Conservation (phyloP, 2,888 invertebrate species). For the Trichopoda pennipes region DNA sequence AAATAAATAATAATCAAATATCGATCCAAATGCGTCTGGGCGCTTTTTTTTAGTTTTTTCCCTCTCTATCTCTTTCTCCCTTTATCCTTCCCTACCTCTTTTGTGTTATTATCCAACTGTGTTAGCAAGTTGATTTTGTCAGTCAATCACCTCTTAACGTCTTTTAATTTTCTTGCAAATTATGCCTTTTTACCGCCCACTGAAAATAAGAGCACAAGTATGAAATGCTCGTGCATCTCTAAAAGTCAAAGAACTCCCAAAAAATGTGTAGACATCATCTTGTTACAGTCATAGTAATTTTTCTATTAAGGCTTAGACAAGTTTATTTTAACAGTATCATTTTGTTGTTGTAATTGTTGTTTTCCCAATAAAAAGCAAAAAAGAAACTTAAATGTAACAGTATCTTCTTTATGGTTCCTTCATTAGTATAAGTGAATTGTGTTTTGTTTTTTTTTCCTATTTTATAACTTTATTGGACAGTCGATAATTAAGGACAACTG, state of each 20-base stretch:
- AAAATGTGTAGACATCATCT: slow-evolving; percentile 28
- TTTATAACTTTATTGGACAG: slow-evolving; percentile 29
- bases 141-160: slow-evolving; percentile 68
- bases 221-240: slow-evolving; percentile 24
- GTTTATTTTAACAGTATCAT: slow-evolving; percentile 50
- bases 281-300: slow-evolving; percentile 40
- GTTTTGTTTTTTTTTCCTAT: slow-evolving; percentile 4
- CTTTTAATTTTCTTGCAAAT: slow-evolving; percentile 66
- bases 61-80: slow-evolving; percentile 51
- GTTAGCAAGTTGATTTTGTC: slow-evolving; percentile 63
- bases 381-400: slow-evolving; percentile 6
- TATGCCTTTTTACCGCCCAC: slow-evolving; percentile 10
- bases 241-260: slow-evolving; percentile 52
- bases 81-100: no score
- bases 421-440: neutral
- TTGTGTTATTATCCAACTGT: slow-evolving; percentile 59
- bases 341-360: slow-evolving; percentile 7
- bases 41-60: slow-evolving; percentile 63
- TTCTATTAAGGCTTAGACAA: slow-evolving; percentile 45
- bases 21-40: slow-evolving; percentile 78
- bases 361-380: slow-evolving; percentile 2
- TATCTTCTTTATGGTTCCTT: slow-evolving; percentile 2
- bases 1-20: slow-evolving; percentile 77
- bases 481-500: slow-evolving; percentile 52
- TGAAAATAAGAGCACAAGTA: slow-evolving; percentile 12